phyloP scores from a whole-genome alignment of 2,888 invertebrate genomes.

The Linnaemya vulpina region DNA sequence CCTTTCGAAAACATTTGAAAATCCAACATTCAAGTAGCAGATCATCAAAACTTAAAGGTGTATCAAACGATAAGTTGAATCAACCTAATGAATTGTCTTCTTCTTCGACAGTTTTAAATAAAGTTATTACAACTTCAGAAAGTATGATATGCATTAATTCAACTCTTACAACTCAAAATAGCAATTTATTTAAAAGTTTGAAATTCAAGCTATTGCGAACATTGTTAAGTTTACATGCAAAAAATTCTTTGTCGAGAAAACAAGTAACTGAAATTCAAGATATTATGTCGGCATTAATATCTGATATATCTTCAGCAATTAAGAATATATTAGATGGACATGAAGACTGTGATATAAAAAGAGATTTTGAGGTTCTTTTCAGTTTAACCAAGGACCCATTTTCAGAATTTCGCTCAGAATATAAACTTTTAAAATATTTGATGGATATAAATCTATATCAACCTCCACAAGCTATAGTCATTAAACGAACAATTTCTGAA shows the following conservation, averaged over 20 bases:
- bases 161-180: background rate
- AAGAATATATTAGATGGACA: conserved; percentile 21
- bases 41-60: background rate
- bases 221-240: conserved; percentile 1
- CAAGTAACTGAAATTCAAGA: conserved; percentile 45
- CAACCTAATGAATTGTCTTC: background rate
- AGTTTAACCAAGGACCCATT: conserved; percentile 1
- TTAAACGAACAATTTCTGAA: conserved; percentile 27
- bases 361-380: background rate
- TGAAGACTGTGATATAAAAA: conserved; percentile 16
- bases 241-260: conserved; percentile 47
- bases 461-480: conserved; percentile 21
- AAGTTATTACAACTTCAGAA: background rate
- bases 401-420: background rate
- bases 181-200: conserved; percentile 17
- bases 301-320: conserved; percentile 21
- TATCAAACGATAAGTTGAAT: background rate
- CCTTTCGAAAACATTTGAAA: conserved; percentile 60
- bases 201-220: background rate
- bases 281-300: conserved; percentile 37
- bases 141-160: background rate
- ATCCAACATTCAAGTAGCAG: conserved; percentile 23
- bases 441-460: conserved; percentile 15
- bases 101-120: conserved; percentile 1
- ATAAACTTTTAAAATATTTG: conserved; percentile 11